These are phyloP conservation scores for Apistogramma diplotaenia DNA, from an alignment of 2,113 vertebrate genomes.

Conservation along the genomic window DNA sequence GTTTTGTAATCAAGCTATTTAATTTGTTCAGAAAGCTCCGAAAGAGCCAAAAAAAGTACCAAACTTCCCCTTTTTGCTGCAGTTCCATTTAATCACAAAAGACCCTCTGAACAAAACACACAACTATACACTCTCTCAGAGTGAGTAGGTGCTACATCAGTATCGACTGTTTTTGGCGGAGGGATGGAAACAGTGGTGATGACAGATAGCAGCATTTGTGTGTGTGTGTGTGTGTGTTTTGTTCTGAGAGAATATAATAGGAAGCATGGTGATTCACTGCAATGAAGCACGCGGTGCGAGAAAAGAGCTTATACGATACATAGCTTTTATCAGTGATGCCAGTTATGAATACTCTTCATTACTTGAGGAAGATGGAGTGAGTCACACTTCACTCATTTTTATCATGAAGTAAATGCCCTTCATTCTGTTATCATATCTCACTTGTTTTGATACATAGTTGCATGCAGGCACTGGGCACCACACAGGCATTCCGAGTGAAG, in stretches of 20 bases:
- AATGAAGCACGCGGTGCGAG: slow-evolving; percentile 8
- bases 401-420: slow-evolving; percentile 55
- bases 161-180: slow-evolving; percentile 28
- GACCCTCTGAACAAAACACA: background rate
- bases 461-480: slow-evolving; percentile 16
- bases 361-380: slow-evolving; percentile 61
- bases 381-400: slow-evolving; percentile 65
- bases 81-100: slow-evolving; percentile 38
- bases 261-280: slow-evolving; percentile 46
- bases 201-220: slow-evolving; percentile 26
- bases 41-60: background rate
- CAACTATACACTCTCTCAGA: background rate
- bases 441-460: slow-evolving; percentile 46
- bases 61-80: slow-evolving; percentile 17
- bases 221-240: slow-evolving; percentile 19
- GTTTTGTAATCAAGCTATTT: slow-evolving; percentile 14
- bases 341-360: slow-evolving; percentile 57
- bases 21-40: background rate
- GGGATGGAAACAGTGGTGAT: slow-evolving; percentile 20
- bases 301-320: slow-evolving; percentile 40
- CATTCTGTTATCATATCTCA: slow-evolving; percentile 57
- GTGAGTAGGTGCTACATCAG: slow-evolving; percentile 36
- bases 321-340: slow-evolving; percentile 54
- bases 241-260: slow-evolving; percentile 43
- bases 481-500: background rate